phyloP scores from a whole-genome alignment of 92 coral and sea anemone species.

The Umimayanthus kanabou region DNA sequence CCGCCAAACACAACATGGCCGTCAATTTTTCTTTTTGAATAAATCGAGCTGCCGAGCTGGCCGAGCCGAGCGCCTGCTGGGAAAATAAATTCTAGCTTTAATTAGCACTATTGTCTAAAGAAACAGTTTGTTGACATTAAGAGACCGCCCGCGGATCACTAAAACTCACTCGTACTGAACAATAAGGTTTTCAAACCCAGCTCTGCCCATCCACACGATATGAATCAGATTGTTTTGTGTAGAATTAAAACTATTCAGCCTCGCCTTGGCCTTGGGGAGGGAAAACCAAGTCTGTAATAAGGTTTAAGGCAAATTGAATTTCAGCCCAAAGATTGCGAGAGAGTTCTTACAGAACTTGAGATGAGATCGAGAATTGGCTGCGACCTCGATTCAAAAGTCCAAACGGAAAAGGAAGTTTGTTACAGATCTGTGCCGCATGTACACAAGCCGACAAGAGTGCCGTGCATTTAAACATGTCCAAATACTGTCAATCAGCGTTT shows the following conservation, averaged over 20 bases:
- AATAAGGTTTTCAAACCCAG: constrained; percentile 13
- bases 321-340: neutral
- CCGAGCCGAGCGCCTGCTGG: constrained; percentile 30
- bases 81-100: constrained; percentile 48
- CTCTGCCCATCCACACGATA: constrained; percentile 25
- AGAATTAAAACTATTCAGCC: neutral
- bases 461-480: constrained; percentile 5
- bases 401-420: constrained; percentile 13
- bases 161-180: constrained; percentile 19
- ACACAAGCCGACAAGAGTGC: neutral
- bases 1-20: constrained; percentile 16
- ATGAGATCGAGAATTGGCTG: neutral
- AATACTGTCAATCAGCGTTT: constrained; percentile 25
- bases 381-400: neutral
- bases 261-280: constrained; percentile 7
- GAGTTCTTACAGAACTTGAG: neutral
- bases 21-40: neutral
- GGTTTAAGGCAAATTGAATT: neutral
- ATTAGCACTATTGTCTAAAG: constrained; percentile 66
- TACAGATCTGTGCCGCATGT: neutral
- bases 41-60: neutral
- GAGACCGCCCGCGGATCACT: constrained; percentile 31
- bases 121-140: constrained; percentile 72
- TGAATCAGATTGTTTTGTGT: neutral
- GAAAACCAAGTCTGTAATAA: neutral